Conservation (phyloP, 2,888 invertebrate species). For the Lycaena phlaeas region DNA sequence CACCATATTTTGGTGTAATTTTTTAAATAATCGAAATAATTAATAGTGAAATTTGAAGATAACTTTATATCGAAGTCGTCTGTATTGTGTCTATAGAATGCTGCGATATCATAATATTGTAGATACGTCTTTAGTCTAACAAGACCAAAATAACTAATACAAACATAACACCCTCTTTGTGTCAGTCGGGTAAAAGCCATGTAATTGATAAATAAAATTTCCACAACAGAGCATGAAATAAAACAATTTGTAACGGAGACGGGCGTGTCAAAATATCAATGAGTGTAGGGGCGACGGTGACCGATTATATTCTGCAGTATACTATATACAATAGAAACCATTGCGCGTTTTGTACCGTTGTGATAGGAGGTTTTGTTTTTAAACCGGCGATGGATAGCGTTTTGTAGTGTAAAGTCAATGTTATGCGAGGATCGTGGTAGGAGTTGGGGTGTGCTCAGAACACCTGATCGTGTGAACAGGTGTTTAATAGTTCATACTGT, state of each 20-base stretch:
- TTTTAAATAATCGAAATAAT: no score
- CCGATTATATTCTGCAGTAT: not conserved
- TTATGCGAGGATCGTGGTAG: slow-evolving; percentile 6
- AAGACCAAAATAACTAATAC: no score
- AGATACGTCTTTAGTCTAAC: no score
- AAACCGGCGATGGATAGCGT: not conserved
- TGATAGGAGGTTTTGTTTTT: not conserved
- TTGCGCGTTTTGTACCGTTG: not conserved
- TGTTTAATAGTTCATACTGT: slow-evolving; percentile 29
- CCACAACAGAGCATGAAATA: slow-evolving; percentile 11
- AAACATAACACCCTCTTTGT: no score
- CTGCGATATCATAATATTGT: no score
- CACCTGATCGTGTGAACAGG: slow-evolving; percentile 49
- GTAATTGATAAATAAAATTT: no score
- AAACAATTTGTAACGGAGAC: slow-evolving; percentile 30
- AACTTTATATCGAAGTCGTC: no score
- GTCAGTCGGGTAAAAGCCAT: no score
- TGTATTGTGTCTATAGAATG: no score
- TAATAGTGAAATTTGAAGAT: no score
- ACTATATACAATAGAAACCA: not conserved
- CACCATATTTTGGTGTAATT: no score
- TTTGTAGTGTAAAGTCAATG: not conserved
- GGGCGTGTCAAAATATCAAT: slow-evolving; percentile 38
- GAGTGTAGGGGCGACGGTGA: slow-evolving; percentile 19
- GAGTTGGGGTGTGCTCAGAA: slow-evolving; percentile 26